phyloP scores from a whole-genome alignment of 23 tunicate species.

The Styela plicata region DNA sequence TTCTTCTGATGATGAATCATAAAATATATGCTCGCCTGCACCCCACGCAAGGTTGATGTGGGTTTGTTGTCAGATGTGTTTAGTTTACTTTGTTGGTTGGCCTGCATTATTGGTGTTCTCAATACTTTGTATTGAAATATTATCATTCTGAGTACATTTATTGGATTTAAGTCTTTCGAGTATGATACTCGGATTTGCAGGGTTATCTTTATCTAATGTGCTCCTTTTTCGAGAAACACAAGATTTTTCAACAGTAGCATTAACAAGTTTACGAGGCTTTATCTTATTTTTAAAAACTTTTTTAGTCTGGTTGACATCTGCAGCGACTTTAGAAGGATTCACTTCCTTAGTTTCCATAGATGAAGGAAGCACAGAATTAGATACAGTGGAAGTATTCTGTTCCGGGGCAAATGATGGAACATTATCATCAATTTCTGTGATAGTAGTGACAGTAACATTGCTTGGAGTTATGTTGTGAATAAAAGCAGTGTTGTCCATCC shows the following conservation, averaged over 20 bases:
- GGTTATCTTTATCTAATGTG: not conserved
- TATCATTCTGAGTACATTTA: not conserved
- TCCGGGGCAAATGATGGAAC: too few relatives aligned
- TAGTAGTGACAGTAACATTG: too few relatives aligned
- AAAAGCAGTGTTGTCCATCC: too few relatives aligned
- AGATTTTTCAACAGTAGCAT: not conserved
- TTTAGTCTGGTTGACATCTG: not conserved
- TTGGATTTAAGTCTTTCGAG: not conserved
- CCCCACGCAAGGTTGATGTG: not conserved
- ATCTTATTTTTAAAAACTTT: too few relatives aligned
- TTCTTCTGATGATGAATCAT: not conserved
- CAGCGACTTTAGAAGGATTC: not conserved
- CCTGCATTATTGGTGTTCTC: too few relatives aligned
- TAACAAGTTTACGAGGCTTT: too few relatives aligned
- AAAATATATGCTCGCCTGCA: not conserved
- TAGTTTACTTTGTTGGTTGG: not conserved
- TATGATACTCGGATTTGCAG: not conserved
- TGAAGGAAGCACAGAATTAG: too few relatives aligned
- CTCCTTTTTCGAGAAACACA: not conserved
- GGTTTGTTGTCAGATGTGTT: not conserved
- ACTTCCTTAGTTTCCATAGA: too few relatives aligned
- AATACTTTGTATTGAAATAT: too few relatives aligned
- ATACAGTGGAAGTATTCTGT: too few relatives aligned
- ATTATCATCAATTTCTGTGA: too few relatives aligned
- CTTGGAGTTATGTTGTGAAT: too few relatives aligned